These are phyloP conservation scores for Dascillus cervinus DNA, from an alignment of 2,888 invertebrate genomes.

Conservation along the genomic window DNA sequence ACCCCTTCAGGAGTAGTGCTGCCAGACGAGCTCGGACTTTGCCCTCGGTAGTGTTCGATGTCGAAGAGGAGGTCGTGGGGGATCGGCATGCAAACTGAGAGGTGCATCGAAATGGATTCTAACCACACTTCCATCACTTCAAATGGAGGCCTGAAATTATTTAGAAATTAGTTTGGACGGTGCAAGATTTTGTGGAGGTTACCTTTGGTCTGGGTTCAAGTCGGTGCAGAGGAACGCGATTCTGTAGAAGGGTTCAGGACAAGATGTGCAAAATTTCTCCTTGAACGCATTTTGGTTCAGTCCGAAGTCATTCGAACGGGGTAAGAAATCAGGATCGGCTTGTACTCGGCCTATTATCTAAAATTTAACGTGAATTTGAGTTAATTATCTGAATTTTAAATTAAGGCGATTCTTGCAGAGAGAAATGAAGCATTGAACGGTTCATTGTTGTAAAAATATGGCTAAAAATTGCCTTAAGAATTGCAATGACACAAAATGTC, in stretches of 20 bases:
- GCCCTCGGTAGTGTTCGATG: constrained; percentile 61
- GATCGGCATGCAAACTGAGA: constrained; percentile 54
- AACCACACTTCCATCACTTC: constrained; percentile 87
- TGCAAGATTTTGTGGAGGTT: too few relatives aligned
- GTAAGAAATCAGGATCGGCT: constrained; percentile 90
- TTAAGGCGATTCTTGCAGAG: too few relatives aligned
- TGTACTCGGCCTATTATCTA: constrained; percentile 90
- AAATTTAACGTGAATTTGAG: constrained; percentile 10
- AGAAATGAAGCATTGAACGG: too few relatives aligned
- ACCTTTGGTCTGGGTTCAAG: constrained; percentile 83
- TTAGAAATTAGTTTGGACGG: constrained; percentile 1
- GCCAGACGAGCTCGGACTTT: constrained; percentile 52
- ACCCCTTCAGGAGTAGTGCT: constrained; percentile 52
- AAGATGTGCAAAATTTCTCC: constrained; percentile 75
- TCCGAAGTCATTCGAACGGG: constrained; percentile 86
- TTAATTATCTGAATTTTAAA: too few relatives aligned
- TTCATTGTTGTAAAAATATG: too few relatives aligned
- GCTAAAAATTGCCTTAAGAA: too few relatives aligned
- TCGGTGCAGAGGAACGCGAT: constrained; percentile 87
- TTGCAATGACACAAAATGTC: too few relatives aligned
- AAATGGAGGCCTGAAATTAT: constrained; percentile 70
- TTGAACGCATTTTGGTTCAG: constrained; percentile 79
- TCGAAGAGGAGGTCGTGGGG: constrained; percentile 66
- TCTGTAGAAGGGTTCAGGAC: constrained; percentile 82
- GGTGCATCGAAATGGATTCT: constrained; percentile 66